Percentiles rank a stretch among this genome's conserved stretches.
phyloP scores from a whole-genome alignment of 2,888 invertebrate genomes.

The Linyphia triangularis region DNA sequence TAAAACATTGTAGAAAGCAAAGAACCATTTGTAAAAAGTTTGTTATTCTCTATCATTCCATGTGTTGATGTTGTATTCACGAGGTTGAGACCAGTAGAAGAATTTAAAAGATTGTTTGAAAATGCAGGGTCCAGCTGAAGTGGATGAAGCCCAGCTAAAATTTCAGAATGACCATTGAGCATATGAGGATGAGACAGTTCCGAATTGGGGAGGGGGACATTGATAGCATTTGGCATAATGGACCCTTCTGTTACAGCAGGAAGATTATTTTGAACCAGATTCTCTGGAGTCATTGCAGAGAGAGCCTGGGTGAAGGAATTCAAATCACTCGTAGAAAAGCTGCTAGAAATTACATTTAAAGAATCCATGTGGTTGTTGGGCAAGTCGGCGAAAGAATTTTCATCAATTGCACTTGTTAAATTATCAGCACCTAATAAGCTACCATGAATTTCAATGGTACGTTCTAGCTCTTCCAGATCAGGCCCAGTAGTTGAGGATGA shows the following conservation, averaged over 20 bases:
- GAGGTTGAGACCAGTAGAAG: conserved; percentile 26
- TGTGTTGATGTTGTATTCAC: background rate
- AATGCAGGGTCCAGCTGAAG: conserved; percentile 51
- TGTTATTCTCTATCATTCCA: conserved; percentile 40
- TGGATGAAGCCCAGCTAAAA: conserved; percentile 61
- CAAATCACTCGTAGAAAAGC: conserved; percentile 74
- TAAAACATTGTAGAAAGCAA: conserved; percentile 61
- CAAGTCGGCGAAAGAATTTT: conserved; percentile 69
- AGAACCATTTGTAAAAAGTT: conserved; percentile 49
- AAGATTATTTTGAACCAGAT: conserved; percentile 58
- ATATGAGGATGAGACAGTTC: conserved; percentile 66
- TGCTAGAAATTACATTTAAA: conserved; percentile 71
- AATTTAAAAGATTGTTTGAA: conserved; percentile 53
- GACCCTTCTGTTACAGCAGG: conserved; percentile 47
- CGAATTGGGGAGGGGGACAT: conserved; percentile 62
- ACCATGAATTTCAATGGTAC: conserved; percentile 70
- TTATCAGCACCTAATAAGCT: conserved; percentile 74
- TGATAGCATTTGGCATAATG: conserved; percentile 48
- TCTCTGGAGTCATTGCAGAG: conserved; percentile 61
- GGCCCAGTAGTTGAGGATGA: conserved; percentile 66
- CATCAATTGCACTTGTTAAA: conserved; percentile 74
- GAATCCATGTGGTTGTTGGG: conserved; percentile 66
- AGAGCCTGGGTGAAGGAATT: conserved; percentile 72
- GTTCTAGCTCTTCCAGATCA: conserved; percentile 71
- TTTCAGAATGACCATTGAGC: conserved; percentile 71